A percentile compares a stretch with the other conserved stretches of the same genome.
Conservation (phyloP, 2,888 invertebrate genomes). For the Nemotelus nigrinus region DNA sequence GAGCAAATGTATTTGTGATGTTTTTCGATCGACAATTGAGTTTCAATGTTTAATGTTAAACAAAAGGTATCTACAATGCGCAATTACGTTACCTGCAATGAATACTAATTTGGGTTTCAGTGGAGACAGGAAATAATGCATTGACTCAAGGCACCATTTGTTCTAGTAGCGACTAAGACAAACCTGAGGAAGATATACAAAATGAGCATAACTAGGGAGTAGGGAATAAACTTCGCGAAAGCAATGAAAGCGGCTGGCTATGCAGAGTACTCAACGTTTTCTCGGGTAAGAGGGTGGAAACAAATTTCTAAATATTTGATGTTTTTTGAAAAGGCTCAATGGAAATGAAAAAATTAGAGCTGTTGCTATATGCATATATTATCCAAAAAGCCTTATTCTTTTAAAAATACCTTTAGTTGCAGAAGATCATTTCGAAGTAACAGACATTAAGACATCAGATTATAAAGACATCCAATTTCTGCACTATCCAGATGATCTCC, state of each 20-base stretch:
- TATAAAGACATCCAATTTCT: no score
- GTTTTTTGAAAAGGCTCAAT: no score
- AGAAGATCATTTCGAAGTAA: no score
- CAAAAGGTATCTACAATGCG: slow-evolving; percentile 8
- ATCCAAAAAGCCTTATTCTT: no score
- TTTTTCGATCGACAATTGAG: slow-evolving; percentile 18
- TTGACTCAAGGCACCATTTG: background rate
- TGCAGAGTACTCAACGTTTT: slow-evolving; percentile 18
- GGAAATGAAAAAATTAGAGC: no score
- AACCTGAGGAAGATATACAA: slow-evolving; percentile 18
- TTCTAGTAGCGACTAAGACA: slow-evolving; percentile 21
- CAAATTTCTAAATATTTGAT: no score
- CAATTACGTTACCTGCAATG: background rate
- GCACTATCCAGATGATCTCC: no score
- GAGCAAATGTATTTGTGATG: slow-evolving; percentile 26
- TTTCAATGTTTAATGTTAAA: slow-evolving; percentile 16
- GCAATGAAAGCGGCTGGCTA: slow-evolving; percentile 6
- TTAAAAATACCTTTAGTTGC: no score
- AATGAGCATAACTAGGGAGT: background rate
- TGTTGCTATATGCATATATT: no score
- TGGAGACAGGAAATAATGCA: slow-evolving; percentile 34
- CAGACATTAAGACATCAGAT: no score
- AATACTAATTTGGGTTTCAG: background rate
- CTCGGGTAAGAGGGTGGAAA: slow-evolving; percentile 3
- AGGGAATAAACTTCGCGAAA: slow-evolving; percentile 19